A percentile compares a stretch with the other conserved stretches of the same genome.
Evolutionary conservation across 2,888 invertebrate genomes (phyloP).

Genomic region (Phytoseiulus persimilis): DNA sequence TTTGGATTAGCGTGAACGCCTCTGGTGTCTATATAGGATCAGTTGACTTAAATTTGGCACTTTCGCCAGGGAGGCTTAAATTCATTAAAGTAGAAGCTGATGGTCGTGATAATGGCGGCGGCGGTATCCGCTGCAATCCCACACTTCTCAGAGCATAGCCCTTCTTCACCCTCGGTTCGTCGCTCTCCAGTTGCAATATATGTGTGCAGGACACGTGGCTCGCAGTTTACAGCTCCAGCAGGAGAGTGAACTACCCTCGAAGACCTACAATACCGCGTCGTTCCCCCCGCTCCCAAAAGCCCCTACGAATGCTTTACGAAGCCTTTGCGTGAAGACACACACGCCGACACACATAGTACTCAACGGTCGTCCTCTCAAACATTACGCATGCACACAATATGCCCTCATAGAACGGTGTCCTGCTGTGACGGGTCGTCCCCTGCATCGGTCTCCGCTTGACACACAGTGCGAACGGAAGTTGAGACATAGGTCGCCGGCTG

Average conservation of each 20-base stretch:
- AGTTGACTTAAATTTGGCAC: conserved; percentile 33
- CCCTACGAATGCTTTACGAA: background rate
- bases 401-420: background rate
- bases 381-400: background rate
- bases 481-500: background rate
- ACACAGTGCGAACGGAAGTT: background rate
- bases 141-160: background rate
- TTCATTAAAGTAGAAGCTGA: conserved; percentile 24
- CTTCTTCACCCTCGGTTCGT: background rate
- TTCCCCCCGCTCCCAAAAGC: no score
- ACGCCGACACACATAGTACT: background rate
- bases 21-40: background rate
- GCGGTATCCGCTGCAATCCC: background rate
- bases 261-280: no score
- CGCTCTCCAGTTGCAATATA: background rate
- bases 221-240: background rate
- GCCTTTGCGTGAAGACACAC: background rate
- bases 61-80: conserved; percentile 37
- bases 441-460: background rate
- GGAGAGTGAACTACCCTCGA: background rate
- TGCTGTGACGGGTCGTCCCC: background rate
- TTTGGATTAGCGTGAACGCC: background rate
- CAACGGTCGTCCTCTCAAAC: background rate
- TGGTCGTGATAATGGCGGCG: background rate
- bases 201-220: background rate